phyloP scores from a whole-genome alignment of 2,888 invertebrate species.

The Drosophila macrothrix region DNA sequence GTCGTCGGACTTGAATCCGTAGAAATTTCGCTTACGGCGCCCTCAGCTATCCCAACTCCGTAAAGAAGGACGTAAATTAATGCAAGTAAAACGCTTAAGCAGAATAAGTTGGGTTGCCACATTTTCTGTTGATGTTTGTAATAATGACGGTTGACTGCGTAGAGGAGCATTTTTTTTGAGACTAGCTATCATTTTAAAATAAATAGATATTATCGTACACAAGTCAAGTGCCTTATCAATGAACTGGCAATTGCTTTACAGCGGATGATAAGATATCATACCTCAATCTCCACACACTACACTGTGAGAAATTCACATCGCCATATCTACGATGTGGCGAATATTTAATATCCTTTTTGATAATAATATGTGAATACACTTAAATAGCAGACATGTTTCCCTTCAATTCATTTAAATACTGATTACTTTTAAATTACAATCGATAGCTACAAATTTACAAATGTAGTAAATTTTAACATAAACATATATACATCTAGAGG shows the following conservation, averaged over 20 bases:
- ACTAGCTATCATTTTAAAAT: constrained; percentile 25
- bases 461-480: background rate
- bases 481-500: background rate
- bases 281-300: constrained; percentile 1
- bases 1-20: constrained; percentile 13
- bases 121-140: constrained; percentile 6
- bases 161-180: background rate
- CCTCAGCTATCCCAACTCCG: background rate
- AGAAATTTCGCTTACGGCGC: background rate
- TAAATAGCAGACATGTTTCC: background rate
- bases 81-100: constrained; percentile 5
- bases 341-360: background rate
- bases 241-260: constrained; percentile 33
- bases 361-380: background rate
- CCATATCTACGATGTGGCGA: background rate
- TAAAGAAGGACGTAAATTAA: constrained; percentile 26
- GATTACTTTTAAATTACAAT: background rate
- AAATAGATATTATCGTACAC: constrained; percentile 21
- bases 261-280: constrained; percentile 44
- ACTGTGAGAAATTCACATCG: background rate
- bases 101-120: constrained; percentile 15
- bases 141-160: constrained; percentile 4
- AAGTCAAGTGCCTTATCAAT: constrained; percentile 35
- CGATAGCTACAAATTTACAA: background rate
- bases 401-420: background rate